Conservation (phyloP, 2,888 invertebrate species). For the Busseola fusca region DNA sequence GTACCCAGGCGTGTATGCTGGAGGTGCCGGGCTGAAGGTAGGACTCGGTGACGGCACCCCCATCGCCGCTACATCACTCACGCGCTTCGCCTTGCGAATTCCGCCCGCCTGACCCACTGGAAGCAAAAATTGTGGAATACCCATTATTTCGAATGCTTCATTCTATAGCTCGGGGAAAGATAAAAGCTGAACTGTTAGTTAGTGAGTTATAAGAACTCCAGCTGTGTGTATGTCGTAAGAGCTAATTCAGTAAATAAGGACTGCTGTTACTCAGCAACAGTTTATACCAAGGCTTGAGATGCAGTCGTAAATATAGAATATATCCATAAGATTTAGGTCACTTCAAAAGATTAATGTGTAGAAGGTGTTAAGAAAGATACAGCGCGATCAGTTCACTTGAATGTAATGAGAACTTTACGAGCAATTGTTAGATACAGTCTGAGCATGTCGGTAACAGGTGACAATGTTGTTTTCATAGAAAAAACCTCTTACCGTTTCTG, state of each 20-base stretch:
- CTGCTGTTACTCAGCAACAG: slow-evolving; percentile 16
- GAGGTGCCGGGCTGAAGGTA: slow-evolving; percentile 70
- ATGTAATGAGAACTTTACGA: slow-evolving; percentile 23
- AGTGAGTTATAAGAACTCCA: background rate
- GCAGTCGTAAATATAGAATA: background rate
- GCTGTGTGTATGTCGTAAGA: background rate
- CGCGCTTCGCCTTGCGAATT: slow-evolving; percentile 90
- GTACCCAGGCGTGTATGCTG: slow-evolving; percentile 72
- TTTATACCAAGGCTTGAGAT: slow-evolving; percentile 5
- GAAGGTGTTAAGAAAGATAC: slow-evolving; percentile 2
- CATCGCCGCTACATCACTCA: slow-evolving; percentile 92
- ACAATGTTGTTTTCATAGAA: slow-evolving; percentile 23
- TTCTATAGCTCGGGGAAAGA: background rate
- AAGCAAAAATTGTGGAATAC: slow-evolving; percentile 45
- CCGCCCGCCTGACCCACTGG: slow-evolving; percentile 79
- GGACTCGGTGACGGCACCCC: slow-evolving; percentile 87
- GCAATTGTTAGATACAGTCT: slow-evolving; percentile 23
- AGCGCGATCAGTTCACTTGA: slow-evolving; percentile 3
- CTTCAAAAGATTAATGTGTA: background rate
- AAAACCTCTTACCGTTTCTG: slow-evolving; percentile 79
- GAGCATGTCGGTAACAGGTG: slow-evolving; percentile 38
- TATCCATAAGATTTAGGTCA: slow-evolving; percentile 2
- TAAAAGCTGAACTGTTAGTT: background rate
- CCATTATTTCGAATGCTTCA: background rate
- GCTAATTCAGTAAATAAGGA: background rate